A percentile compares a stretch with the other conserved stretches of the same genome.
These are phyloP conservation scores for Danio choprae DNA, from an alignment of 2,797 vertebrate species.

Conservation along the genomic window DNA sequence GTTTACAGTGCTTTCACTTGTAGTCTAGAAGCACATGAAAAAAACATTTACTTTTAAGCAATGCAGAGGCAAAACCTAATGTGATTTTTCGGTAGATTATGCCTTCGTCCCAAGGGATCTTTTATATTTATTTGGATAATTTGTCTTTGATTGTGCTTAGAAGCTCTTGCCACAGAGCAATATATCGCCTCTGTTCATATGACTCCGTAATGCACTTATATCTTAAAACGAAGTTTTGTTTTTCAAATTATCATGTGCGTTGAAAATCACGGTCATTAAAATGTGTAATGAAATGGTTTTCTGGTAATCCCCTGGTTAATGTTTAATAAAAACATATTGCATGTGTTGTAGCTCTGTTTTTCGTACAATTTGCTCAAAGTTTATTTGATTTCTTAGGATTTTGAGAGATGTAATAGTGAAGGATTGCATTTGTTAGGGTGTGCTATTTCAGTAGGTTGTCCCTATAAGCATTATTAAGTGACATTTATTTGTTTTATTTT, in stretches of 20 bases:
- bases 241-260: constrained; percentile 56
- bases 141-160: constrained; percentile 65
- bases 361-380: constrained; percentile 55
- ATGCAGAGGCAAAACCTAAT: constrained; percentile 6
- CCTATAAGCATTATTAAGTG: constrained; percentile 43
- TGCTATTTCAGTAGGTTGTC: constrained; percentile 44
- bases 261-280: constrained; percentile 64
- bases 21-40: not conserved
- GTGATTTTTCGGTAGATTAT: constrained; percentile 42
- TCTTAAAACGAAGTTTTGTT: constrained; percentile 56
- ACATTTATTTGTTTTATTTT: constrained; percentile 17
- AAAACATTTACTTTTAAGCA: constrained; percentile 11
- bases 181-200: constrained; percentile 51
- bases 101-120: constrained; percentile 54
- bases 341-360: constrained; percentile 44
- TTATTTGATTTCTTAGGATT: constrained; percentile 62
- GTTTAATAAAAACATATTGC: constrained; percentile 60
- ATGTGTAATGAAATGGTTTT: constrained; percentile 62
- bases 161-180: constrained; percentile 64
- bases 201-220: constrained; percentile 57
- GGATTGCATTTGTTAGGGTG: constrained; percentile 44
- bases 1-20: constrained; percentile 18
- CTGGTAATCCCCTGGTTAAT: constrained; percentile 59
- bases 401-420: constrained; percentile 51
- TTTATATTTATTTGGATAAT: constrained; percentile 62